Evolutionary conservation across 2,797 vertebrate genomes (phyloP), one percentile per base, ranked within the genome.

Genomic region (Peromyscus aztecus): DNA sequence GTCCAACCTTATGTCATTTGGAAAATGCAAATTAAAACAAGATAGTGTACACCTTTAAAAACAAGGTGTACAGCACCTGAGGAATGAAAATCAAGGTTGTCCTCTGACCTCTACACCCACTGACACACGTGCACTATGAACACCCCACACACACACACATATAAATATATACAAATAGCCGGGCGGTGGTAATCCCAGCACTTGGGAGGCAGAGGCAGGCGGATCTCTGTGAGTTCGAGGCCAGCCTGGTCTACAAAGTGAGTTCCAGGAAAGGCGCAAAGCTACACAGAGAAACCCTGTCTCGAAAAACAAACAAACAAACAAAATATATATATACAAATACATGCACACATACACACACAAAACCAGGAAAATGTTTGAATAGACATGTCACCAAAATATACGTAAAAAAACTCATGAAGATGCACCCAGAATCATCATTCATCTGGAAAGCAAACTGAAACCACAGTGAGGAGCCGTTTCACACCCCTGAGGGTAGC

Each of bases 341-440:
- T n/a, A 81, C 27, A 31, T 43, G 40, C 61, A 49, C 40, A 49
- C 61, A 85, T n/a, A 69, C 17, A 40, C 37, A 71, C 4, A 77
- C 1, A 55, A 31, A 19, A 52, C 21, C 46, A 31, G 29, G 11
- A 65, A 76, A 83, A n/a, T 52, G 67, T 31, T 67, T 59, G 8
- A 94, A 69, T 57, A 82, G 46, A 76, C 59, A 69, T 29, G 65
- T 90, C 37, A 57, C 49, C 49, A 77, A 90, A 90, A 43, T 90
- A 16, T 24, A 49, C 12, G 16, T 77, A 31, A 57, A 73, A 40
- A 40, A 63, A 11, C 49, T 27, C 43, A 49, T 71, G 34, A 27
- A 82, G n/a, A 75, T 59, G 52, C n/a, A n/a, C 46, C 37, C 78
- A 43, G 31, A 82, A 83, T 63, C 34, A 89, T 6, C 55, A n/a